Base-by-base conservation (phyloP, 2,888 invertebrate species). In the Volucella inflata region DNA sequence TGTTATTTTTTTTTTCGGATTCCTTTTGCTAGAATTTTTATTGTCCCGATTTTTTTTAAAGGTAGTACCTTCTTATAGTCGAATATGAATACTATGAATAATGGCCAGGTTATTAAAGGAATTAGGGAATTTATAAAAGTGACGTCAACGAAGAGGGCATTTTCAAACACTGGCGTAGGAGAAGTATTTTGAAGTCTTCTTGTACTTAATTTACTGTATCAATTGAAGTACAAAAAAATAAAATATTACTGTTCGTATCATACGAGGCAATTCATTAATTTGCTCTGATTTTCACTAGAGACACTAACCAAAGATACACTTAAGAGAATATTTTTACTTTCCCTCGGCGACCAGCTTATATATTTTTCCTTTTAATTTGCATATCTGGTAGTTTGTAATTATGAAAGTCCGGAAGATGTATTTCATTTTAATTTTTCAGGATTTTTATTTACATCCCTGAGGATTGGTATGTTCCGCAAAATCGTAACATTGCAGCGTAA, bases 41-140 rank as follows among this genome's bases (percentile, higher is more conserved):
- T 50, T 38, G 9, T 42, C 14, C 46, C 14, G 30, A 17, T 21
- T 14, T 21, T 40, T 36, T 14, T 21, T 14, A 38, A 14, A 12
- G 12, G 38, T 14, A 21, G 30, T 2, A 2, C n/a, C 48, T 46
- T 9, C 12, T 30, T 42, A 40, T 40, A 40, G 16, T 12, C 2
- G 16, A 8, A 3, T 38, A 8, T n/a, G 10, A 1, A 1, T 14
- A 36, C 8, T 38, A 10, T 11, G 36, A n/a, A 51, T 53, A 53
- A 50, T 51, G 46, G 53, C 6, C 30, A 46, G 16, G 53, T 21
- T 10, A 21, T 71, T 71, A 40, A 48, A 38, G n/a, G 59, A 42
- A 60, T 40, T 60, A 51, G 60, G 42, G 62, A 62, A 50, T 59
- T 71, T 71, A 42, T 55, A 36, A 40, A 70, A 40, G 40, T 50